Evolutionary conservation across 2,888 invertebrate species (phyloP).

Genomic region (Pachliopta kotzebuea): DNA sequence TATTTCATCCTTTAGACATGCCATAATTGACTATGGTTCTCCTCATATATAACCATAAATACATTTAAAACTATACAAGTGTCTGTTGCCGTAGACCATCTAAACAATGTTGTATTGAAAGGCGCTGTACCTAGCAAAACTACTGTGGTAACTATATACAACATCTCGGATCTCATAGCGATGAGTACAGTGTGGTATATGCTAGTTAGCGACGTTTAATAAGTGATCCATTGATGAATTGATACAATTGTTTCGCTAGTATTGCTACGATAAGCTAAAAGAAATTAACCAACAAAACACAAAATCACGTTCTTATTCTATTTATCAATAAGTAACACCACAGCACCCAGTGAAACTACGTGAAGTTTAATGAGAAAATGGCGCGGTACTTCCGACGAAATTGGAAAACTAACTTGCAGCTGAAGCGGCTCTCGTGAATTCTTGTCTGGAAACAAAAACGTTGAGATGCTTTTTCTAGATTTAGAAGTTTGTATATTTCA

Average conservation of each 20-base stretch:
- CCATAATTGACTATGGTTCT: not conserved
- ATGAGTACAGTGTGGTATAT: too few relatives aligned
- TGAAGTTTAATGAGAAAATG: constrained; percentile 26
- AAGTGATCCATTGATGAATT: too few relatives aligned
- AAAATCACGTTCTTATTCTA: not conserved
- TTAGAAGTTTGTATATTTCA: not conserved
- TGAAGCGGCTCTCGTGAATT: not conserved
- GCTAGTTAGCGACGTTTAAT: too few relatives aligned
- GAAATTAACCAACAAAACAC: not conserved
- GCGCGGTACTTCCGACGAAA: constrained; percentile 17
- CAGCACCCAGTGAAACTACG: constrained; percentile 13
- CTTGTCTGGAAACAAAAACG: constrained; percentile 14
- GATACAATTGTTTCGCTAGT: too few relatives aligned
- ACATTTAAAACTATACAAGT: too few relatives aligned
- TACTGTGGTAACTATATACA: too few relatives aligned
- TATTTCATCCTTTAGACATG: not conserved
- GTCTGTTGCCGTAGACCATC: too few relatives aligned
- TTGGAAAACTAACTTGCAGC: constrained; percentile 27
- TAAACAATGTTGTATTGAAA: too few relatives aligned
- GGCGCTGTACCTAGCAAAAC: too few relatives aligned
- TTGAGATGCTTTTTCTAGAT: not conserved
- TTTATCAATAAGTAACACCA: constrained; percentile 16
- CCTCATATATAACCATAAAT: too few relatives aligned
- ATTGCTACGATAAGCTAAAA: not conserved
- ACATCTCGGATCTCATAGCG: too few relatives aligned